phyloP scores from a whole-genome alignment of 2,888 invertebrate species.

The Lithophane socia region DNA sequence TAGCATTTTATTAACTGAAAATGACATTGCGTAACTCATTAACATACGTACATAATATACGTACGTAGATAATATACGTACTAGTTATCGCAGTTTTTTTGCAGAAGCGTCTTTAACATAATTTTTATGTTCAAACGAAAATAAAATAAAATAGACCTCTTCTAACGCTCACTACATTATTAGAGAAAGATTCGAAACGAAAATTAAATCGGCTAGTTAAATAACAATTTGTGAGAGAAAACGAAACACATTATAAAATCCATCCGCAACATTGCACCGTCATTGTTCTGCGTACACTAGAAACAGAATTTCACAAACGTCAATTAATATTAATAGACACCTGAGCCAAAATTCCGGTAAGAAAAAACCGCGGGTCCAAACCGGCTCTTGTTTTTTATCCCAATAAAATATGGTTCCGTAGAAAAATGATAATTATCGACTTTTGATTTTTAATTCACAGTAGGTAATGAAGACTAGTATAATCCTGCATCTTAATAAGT shows the following conservation, averaged over 20 bases:
- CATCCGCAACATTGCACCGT: constrained; percentile 77
- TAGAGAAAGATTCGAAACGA: constrained; percentile 48
- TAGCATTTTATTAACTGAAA: background rate
- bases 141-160: background rate
- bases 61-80: background rate
- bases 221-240: constrained; percentile 71
- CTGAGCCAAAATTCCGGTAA: constrained; percentile 71
- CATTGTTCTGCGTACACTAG: constrained; percentile 80
- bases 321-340: constrained; percentile 85
- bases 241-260: constrained; percentile 72
- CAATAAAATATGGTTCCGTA: constrained; percentile 65
- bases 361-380: constrained; percentile 72
- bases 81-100: background rate
- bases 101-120: background rate
- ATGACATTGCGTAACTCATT: background rate
- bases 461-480: constrained; percentile 25
- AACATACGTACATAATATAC: background rate
- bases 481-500: constrained; percentile 55
- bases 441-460: constrained; percentile 5
- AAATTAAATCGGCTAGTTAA: constrained; percentile 58
- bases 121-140: background rate
- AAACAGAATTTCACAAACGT: constrained; percentile 78
- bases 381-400: constrained; percentile 67
- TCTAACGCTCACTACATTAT: constrained; percentile 12
- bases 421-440: constrained; percentile 19